Evolutionary conservation across 1,140 invertebrate genomes (phyloP).

Genomic region (Platyscapa corneri): DNA sequence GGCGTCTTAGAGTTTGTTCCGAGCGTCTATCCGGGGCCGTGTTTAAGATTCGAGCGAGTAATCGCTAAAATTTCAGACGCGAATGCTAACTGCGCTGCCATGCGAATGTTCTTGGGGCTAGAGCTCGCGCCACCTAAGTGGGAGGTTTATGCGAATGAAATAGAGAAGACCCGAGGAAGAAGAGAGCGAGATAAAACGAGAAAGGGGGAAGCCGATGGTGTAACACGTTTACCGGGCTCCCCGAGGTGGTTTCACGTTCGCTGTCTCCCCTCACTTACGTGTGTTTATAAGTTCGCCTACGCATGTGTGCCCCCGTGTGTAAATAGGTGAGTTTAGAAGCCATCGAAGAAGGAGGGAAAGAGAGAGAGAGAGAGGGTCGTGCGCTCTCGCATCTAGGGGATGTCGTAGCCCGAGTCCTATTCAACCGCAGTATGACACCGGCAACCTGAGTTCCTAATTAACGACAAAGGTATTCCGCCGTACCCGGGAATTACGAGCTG

Average conservation of each 20-base stretch:
- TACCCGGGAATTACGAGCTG: neutral
- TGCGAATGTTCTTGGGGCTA: neutral
- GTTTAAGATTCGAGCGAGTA: neutral
- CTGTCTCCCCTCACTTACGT: neutral
- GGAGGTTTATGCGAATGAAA: neutral
- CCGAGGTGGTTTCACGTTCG: neutral
- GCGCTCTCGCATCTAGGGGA: neutral
- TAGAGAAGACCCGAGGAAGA: neutral
- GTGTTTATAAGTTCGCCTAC: neutral
- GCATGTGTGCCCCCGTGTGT: neutral
- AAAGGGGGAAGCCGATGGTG: neutral
- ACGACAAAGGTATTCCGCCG: slow-evolving; percentile 44
- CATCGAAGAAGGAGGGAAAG: neutral
- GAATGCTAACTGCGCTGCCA: neutral
- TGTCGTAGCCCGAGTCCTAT: neutral
- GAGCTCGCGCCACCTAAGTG: neutral
- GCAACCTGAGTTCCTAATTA: slow-evolving; percentile 41
- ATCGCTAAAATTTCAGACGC: too few relatives aligned
- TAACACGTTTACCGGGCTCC: neutral
- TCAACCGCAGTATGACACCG: slow-evolving; percentile 43
- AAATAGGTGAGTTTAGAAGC: neutral
- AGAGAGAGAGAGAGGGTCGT: neutral
- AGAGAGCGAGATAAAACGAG: neutral
- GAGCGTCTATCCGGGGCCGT: neutral
- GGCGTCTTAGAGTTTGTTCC: neutral